Percentiles rank a stretch among this genome's conserved stretches.
phyloP scores from a whole-genome alignment of 2,888 invertebrate genomes.

The Hoplodrina ambigua region DNA sequence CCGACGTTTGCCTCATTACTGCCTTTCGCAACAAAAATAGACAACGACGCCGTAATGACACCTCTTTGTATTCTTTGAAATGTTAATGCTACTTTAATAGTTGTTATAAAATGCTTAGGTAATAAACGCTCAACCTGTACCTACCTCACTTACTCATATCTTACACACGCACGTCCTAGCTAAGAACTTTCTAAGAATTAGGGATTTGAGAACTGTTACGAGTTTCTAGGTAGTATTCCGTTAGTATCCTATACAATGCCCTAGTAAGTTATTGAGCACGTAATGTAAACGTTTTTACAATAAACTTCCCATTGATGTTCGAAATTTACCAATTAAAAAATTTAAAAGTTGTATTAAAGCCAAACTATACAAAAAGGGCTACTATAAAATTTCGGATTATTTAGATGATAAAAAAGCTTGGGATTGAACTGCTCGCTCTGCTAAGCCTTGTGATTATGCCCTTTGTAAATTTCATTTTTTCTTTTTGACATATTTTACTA shows the following conservation, averaged over 20 bases:
- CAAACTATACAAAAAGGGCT: too few relatives aligned
- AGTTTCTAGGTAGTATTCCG: conserved; percentile 17
- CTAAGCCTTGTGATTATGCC: too few relatives aligned
- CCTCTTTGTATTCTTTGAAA: conserved; percentile 24
- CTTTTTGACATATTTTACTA: too few relatives aligned
- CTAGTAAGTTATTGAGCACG: conserved; percentile 46
- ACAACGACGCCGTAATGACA: conserved; percentile 25
- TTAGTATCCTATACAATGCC: conserved; percentile 22
- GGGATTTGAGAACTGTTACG: conserved; percentile 5
- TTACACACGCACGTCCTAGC: conserved; percentile 19
- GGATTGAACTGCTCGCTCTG: too few relatives aligned
- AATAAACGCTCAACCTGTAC: conserved; percentile 34
- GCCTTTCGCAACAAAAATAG: conserved; percentile 37
- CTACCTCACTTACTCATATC: background rate
- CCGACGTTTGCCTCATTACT: conserved; percentile 19
- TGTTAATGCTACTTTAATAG: conserved; percentile 54
- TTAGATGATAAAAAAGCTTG: too few relatives aligned
- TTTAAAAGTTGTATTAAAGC: too few relatives aligned
- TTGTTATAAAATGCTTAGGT: conserved; percentile 43
- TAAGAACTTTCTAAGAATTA: conserved; percentile 36
- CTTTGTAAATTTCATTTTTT: too few relatives aligned
- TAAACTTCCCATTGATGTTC: too few relatives aligned
- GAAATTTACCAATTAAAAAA: too few relatives aligned
- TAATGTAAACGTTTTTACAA: too few relatives aligned
- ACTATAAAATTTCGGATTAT: too few relatives aligned